Base-by-base conservation (phyloP, 2,888 invertebrate genomes). In the Drosophila falleni region DNA sequence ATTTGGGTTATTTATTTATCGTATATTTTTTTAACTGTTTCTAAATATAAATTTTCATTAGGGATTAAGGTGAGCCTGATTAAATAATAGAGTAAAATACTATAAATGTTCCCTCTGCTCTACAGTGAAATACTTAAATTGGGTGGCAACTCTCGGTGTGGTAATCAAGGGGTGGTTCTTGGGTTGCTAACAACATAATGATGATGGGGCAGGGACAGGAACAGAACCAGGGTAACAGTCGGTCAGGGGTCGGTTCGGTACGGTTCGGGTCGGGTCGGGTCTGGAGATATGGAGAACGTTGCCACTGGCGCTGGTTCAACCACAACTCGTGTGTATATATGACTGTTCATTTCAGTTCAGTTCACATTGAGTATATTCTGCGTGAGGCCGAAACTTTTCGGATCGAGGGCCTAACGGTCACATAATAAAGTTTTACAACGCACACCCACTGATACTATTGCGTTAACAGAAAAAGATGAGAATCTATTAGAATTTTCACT, bases 331-430 rank as follows among this genome's bases (percentile, higher is more conserved):
- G 66, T 63, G 67, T 68, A 65, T 74, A 60, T 78, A 51, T 68
- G 51, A 35, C 53, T 74, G 71, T 83, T 75, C 60, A 66, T 42
- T 81, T 81, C 61, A 68, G 61, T 69, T 78, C 74, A 79, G 85
- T 83, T 85, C 59, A 66, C 74, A 80, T 86, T 85, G 64, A 72
- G 63, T 72, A 79, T 74, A 88, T 72, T 83, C 75, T 73, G 83
- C 68, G 79, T 71, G 51, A 64, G 88, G 84, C 87, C 59, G 75
- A 87, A 74, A 80, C 68, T 72, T 56, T 56, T 64, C 71, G 68
- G 63, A 78, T 74, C 70, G 65, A 70, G 70, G 66, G 64, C 67
- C 44, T 47, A 69, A 29, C 67, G 72, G 51, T 71, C 71, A 66
- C 63, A 59, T 56, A 82, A 74, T 60, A 65, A 70, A 79, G 67